Evolutionary conservation across 1,140 invertebrate species (phyloP).

Genomic region (Magallana ariakensis): DNA sequence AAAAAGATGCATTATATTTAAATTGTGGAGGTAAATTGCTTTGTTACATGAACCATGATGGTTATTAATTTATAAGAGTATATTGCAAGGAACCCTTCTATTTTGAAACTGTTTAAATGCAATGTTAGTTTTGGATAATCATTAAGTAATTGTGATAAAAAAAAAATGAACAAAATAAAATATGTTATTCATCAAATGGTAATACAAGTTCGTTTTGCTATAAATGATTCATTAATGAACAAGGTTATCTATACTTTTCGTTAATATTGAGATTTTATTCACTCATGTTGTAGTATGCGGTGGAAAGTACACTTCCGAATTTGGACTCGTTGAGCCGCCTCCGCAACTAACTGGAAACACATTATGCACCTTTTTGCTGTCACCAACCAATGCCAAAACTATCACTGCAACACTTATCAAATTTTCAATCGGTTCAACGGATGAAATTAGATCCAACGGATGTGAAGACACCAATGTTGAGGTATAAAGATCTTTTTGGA

Average conservation of each 20-base stretch:
- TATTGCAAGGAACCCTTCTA: too few relatives aligned
- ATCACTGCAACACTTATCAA: not conserved
- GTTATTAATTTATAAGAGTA: too few relatives aligned
- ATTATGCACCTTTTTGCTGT: not conserved
- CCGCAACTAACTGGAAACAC: not conserved
- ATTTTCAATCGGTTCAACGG: not conserved
- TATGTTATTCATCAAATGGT: too few relatives aligned
- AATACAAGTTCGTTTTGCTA: too few relatives aligned
- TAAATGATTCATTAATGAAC: too few relatives aligned
- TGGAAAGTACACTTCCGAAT: not conserved
- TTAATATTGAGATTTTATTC: too few relatives aligned
- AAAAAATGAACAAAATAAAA: too few relatives aligned
- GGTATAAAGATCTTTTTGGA: not conserved
- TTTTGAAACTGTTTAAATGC: too few relatives aligned
- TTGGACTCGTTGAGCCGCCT: slow-evolving; percentile 12
- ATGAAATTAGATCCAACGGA: not conserved
- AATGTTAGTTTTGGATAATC: too few relatives aligned
- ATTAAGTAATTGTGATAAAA: too few relatives aligned
- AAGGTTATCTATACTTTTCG: too few relatives aligned
- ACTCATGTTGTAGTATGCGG: not conserved
- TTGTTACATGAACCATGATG: too few relatives aligned
- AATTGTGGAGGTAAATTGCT: not conserved
- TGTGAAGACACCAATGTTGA: not conserved
- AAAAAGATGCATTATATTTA: not conserved
- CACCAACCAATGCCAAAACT: not conserved